Conservation (phyloP, 2,113 vertebrate genomes). For the Aspiorhynchus laticeps region DNA sequence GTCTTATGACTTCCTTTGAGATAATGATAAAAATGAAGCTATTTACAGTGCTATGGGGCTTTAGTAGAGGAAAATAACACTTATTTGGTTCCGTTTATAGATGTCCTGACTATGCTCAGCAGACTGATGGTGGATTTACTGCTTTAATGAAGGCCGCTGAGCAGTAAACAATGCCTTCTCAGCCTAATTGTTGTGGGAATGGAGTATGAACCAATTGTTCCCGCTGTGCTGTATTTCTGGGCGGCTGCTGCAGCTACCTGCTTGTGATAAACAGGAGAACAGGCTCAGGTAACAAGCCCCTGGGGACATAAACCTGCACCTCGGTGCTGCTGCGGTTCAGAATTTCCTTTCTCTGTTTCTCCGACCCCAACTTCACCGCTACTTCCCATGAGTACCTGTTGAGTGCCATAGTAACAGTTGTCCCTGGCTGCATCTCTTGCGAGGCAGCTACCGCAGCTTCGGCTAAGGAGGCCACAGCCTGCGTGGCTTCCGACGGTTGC, state of each 20-base stretch:
- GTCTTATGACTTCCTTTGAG: neutral
- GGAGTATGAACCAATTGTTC: conserved; percentile 69
- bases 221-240: conserved; percentile 44
- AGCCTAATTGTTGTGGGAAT: conserved; percentile 49
- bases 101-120: neutral
- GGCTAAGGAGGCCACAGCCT: conserved; percentile 93
- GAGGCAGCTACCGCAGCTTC: conserved; percentile 95
- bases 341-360: conserved; percentile 32
- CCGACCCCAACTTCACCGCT: neutral
- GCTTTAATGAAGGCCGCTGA: neutral
- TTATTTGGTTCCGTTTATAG: neutral
- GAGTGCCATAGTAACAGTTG: conserved; percentile 97
- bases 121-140: neutral
- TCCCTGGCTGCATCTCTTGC: conserved; percentile 92
- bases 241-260: conserved; percentile 48
- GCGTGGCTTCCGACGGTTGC: conserved; percentile 94
- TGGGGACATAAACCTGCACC: conserved; percentile 64
- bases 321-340: conserved; percentile 24
- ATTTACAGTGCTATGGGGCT: neutral
- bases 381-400: conserved; percentile 84
- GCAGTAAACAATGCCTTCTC: conserved; percentile 37
- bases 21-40: neutral
- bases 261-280: conserved; percentile 68
- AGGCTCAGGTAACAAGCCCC: conserved; percentile 77
- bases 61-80: neutral